Conservation (phyloP, 1,140 invertebrate genomes). For the Anoplolepis gracilipes region DNA sequence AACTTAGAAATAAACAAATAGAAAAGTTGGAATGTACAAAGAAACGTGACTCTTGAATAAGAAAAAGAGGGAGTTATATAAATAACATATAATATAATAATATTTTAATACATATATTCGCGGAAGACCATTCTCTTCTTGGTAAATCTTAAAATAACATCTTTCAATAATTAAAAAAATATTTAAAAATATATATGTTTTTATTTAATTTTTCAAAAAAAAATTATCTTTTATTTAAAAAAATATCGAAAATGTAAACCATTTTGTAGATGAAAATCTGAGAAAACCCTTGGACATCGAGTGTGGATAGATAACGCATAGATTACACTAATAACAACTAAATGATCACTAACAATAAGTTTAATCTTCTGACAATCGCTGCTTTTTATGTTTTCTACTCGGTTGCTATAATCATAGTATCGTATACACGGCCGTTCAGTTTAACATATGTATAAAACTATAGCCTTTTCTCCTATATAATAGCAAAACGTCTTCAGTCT, state of each 20-base stretch:
- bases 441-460: neutral
- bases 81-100: conserved; percentile 9
- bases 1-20: neutral
- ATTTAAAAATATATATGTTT: neutral
- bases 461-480: neutral
- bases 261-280: too few relatives aligned
- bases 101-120: neutral
- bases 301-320: neutral
- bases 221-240: too few relatives aligned
- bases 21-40: neutral
- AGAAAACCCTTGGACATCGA: too few relatives aligned
- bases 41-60: too few relatives aligned
- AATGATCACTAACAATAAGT: neutral
- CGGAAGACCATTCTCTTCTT: too few relatives aligned
- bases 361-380: neutral
- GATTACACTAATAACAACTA: neutral
- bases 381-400: neutral
- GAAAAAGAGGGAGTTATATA: too few relatives aligned
- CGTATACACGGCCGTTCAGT: too few relatives aligned
- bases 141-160: neutral
- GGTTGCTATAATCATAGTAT: neutral
- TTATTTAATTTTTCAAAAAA: neutral
- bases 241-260: too few relatives aligned
- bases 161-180: neutral
- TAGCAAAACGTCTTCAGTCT: neutral